Percentiles rank a stretch among this genome's conserved stretches.
These are phyloP conservation scores for Sebastes miniatus DNA, from an alignment of 2,797 vertebrate genomes.

Conservation along the genomic window DNA sequence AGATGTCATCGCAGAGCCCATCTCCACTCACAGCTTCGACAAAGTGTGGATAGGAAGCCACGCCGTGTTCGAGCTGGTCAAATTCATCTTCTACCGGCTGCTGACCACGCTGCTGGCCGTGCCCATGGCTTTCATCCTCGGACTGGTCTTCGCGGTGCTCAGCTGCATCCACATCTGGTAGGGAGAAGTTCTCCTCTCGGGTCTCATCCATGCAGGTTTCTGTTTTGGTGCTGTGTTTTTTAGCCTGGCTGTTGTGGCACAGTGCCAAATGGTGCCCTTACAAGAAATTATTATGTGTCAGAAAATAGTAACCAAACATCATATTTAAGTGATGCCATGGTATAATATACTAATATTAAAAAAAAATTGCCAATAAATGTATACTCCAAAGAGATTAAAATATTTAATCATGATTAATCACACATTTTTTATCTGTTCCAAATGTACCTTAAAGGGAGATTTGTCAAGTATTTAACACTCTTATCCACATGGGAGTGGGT, in stretches of 20 bases:
- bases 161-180: slow-evolving; percentile 97
- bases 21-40: slow-evolving; percentile 90
- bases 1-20: slow-evolving; percentile 93
- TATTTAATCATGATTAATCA: too few species aligned
- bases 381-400: neutral
- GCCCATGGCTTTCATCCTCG: slow-evolving; percentile 88
- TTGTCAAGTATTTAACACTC: too few species aligned
- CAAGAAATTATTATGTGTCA: neutral
- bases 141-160: slow-evolving; percentile 87
- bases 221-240: neutral
- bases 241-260: neutral
- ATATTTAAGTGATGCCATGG: neutral
- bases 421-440: too few species aligned
- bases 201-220: neutral
- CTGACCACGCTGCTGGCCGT: slow-evolving; percentile 90
- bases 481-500: fast-evolving
- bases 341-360: too few species aligned
- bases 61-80: slow-evolving; percentile 90
- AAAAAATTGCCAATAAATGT: neutral
- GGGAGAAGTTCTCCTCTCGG: slow-evolving; percentile 43
- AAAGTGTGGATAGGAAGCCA: slow-evolving; percentile 94
- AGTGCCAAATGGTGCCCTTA: neutral
- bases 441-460: too few species aligned
- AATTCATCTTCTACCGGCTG: slow-evolving; percentile 89
- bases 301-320: neutral